Evolutionary conservation across 2,113 vertebrate genomes (phyloP).

Genomic region (Polypterus senegalus): DNA sequence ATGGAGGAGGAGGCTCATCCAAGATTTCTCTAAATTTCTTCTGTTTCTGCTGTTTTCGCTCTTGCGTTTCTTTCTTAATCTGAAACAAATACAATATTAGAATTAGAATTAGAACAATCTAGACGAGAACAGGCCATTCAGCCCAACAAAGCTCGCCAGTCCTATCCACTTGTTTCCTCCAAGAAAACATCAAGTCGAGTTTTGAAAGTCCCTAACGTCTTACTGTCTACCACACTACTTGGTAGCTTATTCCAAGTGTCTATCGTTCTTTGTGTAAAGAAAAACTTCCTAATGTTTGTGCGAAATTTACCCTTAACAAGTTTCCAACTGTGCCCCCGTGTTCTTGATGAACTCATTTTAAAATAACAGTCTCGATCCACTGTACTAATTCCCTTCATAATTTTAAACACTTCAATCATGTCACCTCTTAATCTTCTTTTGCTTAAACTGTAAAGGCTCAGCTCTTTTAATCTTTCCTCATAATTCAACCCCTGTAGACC

Average conservation of each 20-base stretch:
- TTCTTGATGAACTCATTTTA: too few species aligned
- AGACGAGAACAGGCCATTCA: background rate
- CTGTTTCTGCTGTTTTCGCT: conserved; percentile 51
- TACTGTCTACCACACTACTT: background rate
- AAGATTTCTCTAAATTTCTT: conserved; percentile 46
- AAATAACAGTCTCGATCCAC: too few species aligned
- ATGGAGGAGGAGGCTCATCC: conserved; percentile 52
- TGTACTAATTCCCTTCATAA: too few species aligned
- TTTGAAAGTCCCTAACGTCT: background rate
- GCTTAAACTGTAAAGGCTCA: too few species aligned
- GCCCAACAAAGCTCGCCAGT: background rate
- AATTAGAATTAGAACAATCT: background rate
- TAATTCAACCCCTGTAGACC: too few species aligned
- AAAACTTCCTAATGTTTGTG: too few species aligned
- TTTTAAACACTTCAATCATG: too few species aligned
- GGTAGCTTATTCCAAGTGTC: background rate
- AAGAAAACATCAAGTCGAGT: background rate
- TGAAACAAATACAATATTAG: conserved; percentile 31
- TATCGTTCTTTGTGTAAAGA: background rate
- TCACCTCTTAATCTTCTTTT: too few species aligned
- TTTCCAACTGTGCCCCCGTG: too few species aligned
- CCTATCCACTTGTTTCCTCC: background rate
- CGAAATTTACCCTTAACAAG: too few species aligned
- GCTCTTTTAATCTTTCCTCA: too few species aligned
- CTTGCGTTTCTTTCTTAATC: conserved; percentile 63